Evolutionary conservation across 2,888 invertebrate species (phyloP).

Genomic region (Andrena dorsata): DNA sequence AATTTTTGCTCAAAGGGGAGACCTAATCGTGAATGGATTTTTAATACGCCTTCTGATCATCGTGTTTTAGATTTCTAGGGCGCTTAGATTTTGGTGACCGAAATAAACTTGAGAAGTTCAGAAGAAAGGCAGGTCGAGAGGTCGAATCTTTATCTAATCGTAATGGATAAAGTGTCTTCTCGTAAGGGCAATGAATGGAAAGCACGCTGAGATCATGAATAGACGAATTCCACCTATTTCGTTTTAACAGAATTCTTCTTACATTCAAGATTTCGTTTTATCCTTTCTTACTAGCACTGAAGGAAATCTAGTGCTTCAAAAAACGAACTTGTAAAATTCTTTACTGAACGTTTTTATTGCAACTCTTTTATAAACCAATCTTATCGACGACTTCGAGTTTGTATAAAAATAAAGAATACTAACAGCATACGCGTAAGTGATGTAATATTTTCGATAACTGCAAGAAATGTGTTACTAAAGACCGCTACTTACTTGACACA

Average conservation of each 20-base stretch:
- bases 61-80: constrained; percentile 29
- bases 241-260: constrained; percentile 17
- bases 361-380: not conserved
- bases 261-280: not conserved
- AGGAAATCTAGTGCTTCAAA: no score
- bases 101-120: constrained; percentile 74
- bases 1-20: not conserved
- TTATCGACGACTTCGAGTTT: not conserved
- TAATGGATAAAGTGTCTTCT: constrained; percentile 77
- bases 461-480: not conserved
- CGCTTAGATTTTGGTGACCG: constrained; percentile 70
- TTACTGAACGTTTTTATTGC: not conserved
- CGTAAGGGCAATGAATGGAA: constrained; percentile 78
- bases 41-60: not conserved
- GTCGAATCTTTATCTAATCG: constrained; percentile 82
- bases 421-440: not conserved
- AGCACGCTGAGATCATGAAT: constrained; percentile 72
- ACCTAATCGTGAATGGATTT: not conserved
- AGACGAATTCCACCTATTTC: constrained; percentile 44
- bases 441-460: constrained; percentile 7
- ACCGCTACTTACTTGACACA: constrained; percentile 70
- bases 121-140: constrained; percentile 80
- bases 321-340: not conserved
- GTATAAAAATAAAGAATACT: constrained; percentile 1
- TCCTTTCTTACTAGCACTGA: not conserved